Conservation (phyloP, 2,797 vertebrate genomes). For the Rhyacichthys aspro region DNA sequence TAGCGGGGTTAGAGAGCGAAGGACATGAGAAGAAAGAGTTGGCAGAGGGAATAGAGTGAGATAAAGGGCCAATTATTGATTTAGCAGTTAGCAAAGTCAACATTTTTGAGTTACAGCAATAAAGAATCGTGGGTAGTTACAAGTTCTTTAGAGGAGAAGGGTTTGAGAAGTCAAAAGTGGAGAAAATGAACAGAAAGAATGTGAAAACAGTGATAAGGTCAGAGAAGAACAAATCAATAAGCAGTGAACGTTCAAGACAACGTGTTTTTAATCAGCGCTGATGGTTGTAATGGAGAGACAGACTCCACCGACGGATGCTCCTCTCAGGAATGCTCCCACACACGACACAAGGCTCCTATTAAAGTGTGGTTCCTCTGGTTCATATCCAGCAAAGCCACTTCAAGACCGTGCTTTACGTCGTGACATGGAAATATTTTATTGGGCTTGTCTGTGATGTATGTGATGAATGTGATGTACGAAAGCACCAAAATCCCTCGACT, state of each 20-base stretch:
- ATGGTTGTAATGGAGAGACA: constrained; percentile 57
- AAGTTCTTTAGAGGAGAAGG: constrained; percentile 17
- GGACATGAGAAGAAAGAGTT: constrained; percentile 38
- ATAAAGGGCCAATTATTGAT: constrained; percentile 26
- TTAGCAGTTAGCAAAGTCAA: constrained; percentile 43
- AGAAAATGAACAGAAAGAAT: constrained; percentile 2
- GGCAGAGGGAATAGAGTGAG: constrained; percentile 2
- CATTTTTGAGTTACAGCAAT: constrained; percentile 32
- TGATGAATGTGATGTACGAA: constrained; percentile 33
- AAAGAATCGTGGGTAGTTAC: constrained; percentile 17
- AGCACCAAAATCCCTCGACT: constrained; percentile 28
- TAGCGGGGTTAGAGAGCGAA: constrained; percentile 72
- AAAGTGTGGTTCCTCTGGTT: constrained; percentile 72
- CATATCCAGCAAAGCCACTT: constrained; percentile 63
- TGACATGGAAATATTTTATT: constrained; percentile 58
- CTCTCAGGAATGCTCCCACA: constrained; percentile 64
- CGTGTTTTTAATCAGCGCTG: constrained; percentile 73
- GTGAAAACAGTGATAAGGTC: constrained; percentile 5
- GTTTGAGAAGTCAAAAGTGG: not conserved
- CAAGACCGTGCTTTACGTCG: constrained; percentile 47
- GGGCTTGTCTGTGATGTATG: constrained; percentile 25
- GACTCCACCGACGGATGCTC: constrained; percentile 63
- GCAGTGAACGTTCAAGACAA: constrained; percentile 42
- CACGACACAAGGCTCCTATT: constrained; percentile 75
- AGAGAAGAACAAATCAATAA: constrained; percentile 13